Conservation (phyloP, 2,888 invertebrate genomes). For the Idaea aversata region DNA sequence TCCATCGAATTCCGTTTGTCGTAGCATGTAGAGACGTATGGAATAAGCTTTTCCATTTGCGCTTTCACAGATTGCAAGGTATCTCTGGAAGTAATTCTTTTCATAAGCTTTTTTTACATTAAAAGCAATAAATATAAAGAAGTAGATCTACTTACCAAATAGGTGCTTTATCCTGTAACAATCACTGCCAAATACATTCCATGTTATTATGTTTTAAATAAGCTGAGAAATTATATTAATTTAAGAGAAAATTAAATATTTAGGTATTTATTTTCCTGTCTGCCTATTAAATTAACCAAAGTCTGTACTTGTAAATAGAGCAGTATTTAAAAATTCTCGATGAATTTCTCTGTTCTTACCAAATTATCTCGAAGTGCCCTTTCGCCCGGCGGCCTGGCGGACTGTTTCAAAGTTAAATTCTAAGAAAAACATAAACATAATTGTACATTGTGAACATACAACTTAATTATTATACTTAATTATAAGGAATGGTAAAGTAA, state of each 20-base stretch:
- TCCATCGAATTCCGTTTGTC: no score
- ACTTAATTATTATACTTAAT: conserved; percentile 67
- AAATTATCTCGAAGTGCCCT: conserved; percentile 73
- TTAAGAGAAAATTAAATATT: no score
- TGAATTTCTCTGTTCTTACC: conserved; percentile 46
- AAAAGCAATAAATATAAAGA: conserved; percentile 7
- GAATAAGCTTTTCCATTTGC: no score
- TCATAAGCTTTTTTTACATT: background rate
- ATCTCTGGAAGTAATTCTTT: no score
- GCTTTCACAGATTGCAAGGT: no score
- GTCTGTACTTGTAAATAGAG: background rate
- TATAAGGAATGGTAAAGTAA: conserved; percentile 71
- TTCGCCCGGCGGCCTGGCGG: conserved; percentile 72
- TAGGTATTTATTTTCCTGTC: no score
- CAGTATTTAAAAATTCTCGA: conserved; percentile 32
- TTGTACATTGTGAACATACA: conserved; percentile 80
- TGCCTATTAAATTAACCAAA: background rate
- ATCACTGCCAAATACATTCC: conserved; percentile 28
- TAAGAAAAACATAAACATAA: conserved; percentile 67
- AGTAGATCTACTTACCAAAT: conserved; percentile 8
- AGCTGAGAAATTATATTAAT: background rate
- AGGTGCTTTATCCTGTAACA: conserved; percentile 18
- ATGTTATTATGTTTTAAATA: conserved; percentile 36
- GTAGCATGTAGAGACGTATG: no score
- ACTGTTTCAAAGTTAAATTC: conserved; percentile 71